Conservation (phyloP, 2,797 vertebrate species). For the Pitangus sulphuratus region DNA sequence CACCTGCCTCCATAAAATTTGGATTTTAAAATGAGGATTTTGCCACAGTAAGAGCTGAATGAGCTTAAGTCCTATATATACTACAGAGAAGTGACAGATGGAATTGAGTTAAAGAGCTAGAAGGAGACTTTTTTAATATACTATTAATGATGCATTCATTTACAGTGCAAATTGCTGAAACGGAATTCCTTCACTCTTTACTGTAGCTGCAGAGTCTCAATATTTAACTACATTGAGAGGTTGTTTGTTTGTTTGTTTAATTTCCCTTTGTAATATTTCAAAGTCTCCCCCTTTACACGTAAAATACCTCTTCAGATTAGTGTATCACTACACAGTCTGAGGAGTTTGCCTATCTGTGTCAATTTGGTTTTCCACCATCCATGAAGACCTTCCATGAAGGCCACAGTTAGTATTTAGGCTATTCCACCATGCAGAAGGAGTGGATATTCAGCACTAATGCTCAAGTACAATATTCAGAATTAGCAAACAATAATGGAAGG, state of each 20-base stretch:
- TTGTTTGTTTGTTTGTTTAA: not conserved
- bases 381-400: not conserved
- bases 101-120: not conserved
- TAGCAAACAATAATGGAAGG: not conserved
- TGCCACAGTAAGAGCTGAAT: not conserved
- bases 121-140: not conserved
- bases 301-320: not conserved
- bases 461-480: not conserved
- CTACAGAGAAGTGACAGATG: not conserved
- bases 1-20: not conserved
- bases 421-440: not conserved
- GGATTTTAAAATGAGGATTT: not conserved
- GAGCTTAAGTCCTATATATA: not conserved
- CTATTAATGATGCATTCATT: not conserved
- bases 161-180: not conserved
- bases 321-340: not conserved
- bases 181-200: not conserved
- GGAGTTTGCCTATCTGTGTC: rapidly evolving
- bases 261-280: not conserved
- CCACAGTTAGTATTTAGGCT: not conserved
- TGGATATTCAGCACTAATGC: not conserved
- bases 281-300: not conserved
- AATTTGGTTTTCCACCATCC: not conserved
- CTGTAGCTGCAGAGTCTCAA: not conserved
- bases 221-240: not conserved